Percentiles rank a stretch among this genome's conserved stretches.
These are phyloP conservation scores for Blomia tropicalis DNA, from an alignment of 2,888 invertebrate species.

Conservation along the genomic window DNA sequence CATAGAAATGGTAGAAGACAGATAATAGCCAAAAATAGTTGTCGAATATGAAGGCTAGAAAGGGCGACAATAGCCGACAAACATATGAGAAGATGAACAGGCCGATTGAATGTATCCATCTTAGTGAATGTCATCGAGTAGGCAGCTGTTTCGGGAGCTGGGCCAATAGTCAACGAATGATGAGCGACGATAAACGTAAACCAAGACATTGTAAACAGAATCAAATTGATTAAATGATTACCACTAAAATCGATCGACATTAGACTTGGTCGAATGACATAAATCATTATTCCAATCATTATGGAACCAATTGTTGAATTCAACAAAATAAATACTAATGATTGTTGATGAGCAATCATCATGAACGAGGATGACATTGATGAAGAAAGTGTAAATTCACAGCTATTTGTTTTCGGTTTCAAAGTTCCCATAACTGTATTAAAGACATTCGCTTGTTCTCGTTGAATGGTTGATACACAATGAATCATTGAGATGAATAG, in stretches of 20 bases:
- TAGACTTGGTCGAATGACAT: background rate
- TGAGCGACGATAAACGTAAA: slow-evolving; percentile 11
- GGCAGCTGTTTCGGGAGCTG: slow-evolving; percentile 21
- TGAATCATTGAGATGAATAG: background rate
- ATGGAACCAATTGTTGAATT: background rate
- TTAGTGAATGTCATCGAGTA: slow-evolving; percentile 16
- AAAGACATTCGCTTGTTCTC: background rate
- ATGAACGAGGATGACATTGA: background rate
- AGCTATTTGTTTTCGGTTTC: background rate
- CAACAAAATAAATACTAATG: background rate
- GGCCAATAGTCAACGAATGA: slow-evolving; percentile 13
- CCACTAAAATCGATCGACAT: background rate
- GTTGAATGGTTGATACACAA: background rate
- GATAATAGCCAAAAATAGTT: background rate
- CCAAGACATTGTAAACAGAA: background rate
- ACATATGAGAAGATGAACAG: slow-evolving; percentile 9
- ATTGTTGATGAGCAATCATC: background rate
- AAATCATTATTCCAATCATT: background rate
- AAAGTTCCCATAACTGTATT: background rate
- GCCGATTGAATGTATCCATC: slow-evolving; percentile 11
- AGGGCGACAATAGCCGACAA: background rate
- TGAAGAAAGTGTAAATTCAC: no score
- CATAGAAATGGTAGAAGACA: slow-evolving; percentile 12
- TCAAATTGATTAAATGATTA: background rate
- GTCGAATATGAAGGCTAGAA: background rate